Evolutionary conservation across 1,140 invertebrate species (phyloP), one percentile per base, ranked within the genome.

Genomic region (Harpegnathos saltator): DNA sequence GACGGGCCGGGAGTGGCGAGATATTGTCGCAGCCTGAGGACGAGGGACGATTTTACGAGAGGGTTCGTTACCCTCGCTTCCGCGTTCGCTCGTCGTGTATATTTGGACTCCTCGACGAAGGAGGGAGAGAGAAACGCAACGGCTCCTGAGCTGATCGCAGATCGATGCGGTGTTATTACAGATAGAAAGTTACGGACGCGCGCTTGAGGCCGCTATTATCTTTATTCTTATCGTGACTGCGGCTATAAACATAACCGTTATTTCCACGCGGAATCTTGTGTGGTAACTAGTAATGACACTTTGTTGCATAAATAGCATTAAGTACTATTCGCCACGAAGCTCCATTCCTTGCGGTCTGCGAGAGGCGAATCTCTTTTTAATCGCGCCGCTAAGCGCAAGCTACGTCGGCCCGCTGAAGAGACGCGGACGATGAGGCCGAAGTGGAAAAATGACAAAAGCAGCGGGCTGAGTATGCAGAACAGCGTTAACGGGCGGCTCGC

Each of bases 281-380:
- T 54, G 66, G 58, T 72, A 48, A 61, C 77, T 61, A 58, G 33
- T 71, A 54, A 81, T 44, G 48, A 33, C 56, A 80, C 52, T 82
- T 82, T 24, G 44, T 82, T 74, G 78, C 78, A 62, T 74, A 74
- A 82, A 82, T 54, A 33, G 14, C 22, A 26, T 73, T 59, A 73
- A 61, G 26, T 50, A 73, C 48, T 54, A 33, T 50, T 74, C 44
- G 26, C 44, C 17, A 33, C 78, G 52, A 72, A 72, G 78, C 50
- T 62, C 0, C 24, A 52, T 74, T 78, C 22, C n/a, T 81, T 73
- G 54, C 29, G 66, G 65, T 52, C 4, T 33, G 33, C 9, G n/a
- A 33, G 44, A 24, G 3, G 33, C 7, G 17, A 17, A 63, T 3
- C n/a, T 71, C 29, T 71, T 24, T 71, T 80, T 80, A 69, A 24